Evolutionary conservation across 2,113 vertebrate species (phyloP).

Genomic region (Indri indri): DNA sequence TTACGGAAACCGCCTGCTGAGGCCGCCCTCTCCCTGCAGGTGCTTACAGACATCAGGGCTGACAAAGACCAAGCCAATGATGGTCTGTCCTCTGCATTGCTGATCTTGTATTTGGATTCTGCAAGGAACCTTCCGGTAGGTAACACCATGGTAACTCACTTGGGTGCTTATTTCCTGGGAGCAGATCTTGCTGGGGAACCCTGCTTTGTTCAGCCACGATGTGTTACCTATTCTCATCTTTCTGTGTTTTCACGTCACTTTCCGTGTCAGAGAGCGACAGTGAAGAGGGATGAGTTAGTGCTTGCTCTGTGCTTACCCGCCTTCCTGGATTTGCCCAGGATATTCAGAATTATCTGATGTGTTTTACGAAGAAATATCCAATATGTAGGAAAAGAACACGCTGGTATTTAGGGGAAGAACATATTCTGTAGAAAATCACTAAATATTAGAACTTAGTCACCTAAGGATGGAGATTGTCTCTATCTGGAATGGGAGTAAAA

Average conservation of each 20-base stretch:
- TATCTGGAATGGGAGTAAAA: not conserved
- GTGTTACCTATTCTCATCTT: slow-evolving; percentile 24
- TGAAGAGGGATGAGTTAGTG: not conserved
- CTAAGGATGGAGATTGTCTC: not conserved
- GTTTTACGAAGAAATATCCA: not conserved
- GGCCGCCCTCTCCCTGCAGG: slow-evolving; percentile 80
- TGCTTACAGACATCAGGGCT: slow-evolving; percentile 90
- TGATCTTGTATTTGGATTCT: slow-evolving; percentile 95
- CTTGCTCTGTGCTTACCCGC: not conserved
- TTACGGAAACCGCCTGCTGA: not conserved
- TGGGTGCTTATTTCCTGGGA: not conserved
- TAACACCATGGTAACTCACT: not conserved
- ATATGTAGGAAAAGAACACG: not conserved
- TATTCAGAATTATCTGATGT: not conserved
- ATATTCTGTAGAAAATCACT: not conserved
- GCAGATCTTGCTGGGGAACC: slow-evolving; percentile 68
- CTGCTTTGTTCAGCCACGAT: slow-evolving; percentile 71
- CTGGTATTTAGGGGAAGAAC: not conserved
- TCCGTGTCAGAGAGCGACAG: not conserved
- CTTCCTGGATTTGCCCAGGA: not conserved
- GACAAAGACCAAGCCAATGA: slow-evolving; percentile 91
- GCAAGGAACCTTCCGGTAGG: slow-evolving; percentile 97
- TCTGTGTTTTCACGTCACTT: not conserved
- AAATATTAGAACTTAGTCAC: not conserved
- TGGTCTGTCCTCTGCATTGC: slow-evolving; percentile 94